phyloP scores from a whole-genome alignment of 2,888 invertebrate species.

The Leptopilina drosophilae region DNA sequence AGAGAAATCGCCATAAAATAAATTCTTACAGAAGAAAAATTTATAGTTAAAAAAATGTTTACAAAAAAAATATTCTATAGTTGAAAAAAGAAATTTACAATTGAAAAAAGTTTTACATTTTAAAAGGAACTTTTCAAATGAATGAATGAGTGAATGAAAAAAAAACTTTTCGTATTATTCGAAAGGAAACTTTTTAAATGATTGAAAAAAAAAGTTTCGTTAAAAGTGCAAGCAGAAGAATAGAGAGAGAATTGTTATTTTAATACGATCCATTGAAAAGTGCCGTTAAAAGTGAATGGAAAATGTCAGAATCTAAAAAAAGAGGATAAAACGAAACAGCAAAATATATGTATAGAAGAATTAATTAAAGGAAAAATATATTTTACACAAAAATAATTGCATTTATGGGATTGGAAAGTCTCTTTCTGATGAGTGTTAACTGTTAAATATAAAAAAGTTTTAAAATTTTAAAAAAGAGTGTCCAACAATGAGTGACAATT shows the following conservation, averaged over 20 bases:
- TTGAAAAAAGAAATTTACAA: no score
- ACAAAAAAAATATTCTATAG: no score
- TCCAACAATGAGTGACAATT: conserved; percentile 22
- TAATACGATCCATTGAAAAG: not conserved
- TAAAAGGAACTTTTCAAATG: no score
- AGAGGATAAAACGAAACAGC: not conserved
- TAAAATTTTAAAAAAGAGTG: not conserved
- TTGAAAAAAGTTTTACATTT: no score
- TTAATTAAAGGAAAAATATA: not conserved
- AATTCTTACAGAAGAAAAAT: no score
- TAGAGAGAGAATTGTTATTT: not conserved
- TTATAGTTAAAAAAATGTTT: no score
- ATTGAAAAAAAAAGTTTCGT: no score
- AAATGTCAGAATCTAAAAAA: not conserved
- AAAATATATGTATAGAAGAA: not conserved
- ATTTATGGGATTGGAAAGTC: not conserved
- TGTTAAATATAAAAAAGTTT: conserved; percentile 2
- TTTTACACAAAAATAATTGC: not conserved
- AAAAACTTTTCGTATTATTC: no score
- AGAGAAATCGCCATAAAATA: no score
- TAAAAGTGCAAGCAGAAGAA: no score
- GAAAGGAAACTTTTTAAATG: no score
- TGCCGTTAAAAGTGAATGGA: not conserved
- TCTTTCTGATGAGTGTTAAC: not conserved
- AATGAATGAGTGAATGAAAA: no score